Conservation (phyloP, 2,888 invertebrate genomes). For the Dasypogon diadema region DNA sequence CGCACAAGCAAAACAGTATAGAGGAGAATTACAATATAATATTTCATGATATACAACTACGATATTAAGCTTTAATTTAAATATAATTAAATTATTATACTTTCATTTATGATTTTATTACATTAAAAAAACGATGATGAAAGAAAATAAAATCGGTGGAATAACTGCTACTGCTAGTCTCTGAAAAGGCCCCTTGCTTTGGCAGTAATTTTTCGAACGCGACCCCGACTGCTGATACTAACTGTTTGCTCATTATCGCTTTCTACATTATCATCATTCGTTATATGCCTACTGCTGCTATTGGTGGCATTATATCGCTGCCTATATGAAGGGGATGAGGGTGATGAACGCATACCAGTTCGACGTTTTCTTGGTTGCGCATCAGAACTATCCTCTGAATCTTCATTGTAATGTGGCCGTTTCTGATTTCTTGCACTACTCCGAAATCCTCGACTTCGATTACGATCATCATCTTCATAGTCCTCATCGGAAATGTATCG, state of each 20-base stretch:
- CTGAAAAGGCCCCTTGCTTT: constrained; percentile 77
- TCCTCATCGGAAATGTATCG: constrained; percentile 61
- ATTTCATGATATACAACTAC: constrained; percentile 18
- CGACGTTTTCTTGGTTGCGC: constrained; percentile 47
- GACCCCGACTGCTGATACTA: constrained; percentile 83
- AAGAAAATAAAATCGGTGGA: constrained; percentile 45
- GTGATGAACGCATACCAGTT: constrained; percentile 49
- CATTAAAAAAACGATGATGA: background rate
- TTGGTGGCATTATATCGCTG: constrained; percentile 51
- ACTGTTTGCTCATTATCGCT: constrained; percentile 65
- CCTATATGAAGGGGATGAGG: constrained; percentile 50
- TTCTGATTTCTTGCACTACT: constrained; percentile 66
- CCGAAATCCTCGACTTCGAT: constrained; percentile 35
- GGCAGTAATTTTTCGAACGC: constrained; percentile 85
- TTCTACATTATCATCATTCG: constrained; percentile 61
- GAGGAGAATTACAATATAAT: constrained; percentile 10
- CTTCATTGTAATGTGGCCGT: constrained; percentile 73
- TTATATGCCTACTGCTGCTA: constrained; percentile 54
- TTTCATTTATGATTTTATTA: constrained; percentile 42
- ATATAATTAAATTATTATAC: constrained; percentile 43
- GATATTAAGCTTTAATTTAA: constrained; percentile 27
- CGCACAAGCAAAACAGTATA: background rate
- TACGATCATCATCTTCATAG: constrained; percentile 59
- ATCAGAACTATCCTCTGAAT: constrained; percentile 70
- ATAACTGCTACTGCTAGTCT: constrained; percentile 63